Percentiles rank a stretch among this genome's conserved stretches.
Evolutionary conservation across 2,113 vertebrate genomes (phyloP).

Genomic region (Tursiops truncatus): DNA sequence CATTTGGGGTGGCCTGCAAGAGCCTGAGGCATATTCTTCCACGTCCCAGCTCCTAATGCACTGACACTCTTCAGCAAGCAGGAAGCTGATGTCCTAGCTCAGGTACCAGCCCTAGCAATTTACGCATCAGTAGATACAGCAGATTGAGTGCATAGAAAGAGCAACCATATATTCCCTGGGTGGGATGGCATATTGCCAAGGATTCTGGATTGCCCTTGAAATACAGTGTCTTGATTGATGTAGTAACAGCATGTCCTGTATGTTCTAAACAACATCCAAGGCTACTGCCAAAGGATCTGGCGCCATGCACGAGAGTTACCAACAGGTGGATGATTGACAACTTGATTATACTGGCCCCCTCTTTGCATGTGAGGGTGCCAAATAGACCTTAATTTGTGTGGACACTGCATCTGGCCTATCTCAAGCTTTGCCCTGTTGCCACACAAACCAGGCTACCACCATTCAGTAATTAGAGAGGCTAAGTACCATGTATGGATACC

Average conservation of each 20-base stretch:
- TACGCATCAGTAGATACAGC: neutral
- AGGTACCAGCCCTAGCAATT: neutral
- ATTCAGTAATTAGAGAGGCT: neutral
- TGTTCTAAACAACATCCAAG: neutral
- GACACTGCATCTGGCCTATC: neutral
- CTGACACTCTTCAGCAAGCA: neutral
- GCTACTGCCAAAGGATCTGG: neutral
- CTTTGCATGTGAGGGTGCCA: neutral
- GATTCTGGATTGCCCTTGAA: neutral
- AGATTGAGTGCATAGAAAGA: no score
- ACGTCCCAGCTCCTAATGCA: rapidly evolving
- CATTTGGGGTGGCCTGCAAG: neutral
- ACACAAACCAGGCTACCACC: neutral
- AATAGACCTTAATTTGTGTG: neutral
- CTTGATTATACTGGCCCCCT: neutral
- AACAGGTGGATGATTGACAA: neutral
- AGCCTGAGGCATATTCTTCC: neutral
- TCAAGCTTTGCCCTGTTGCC: neutral
- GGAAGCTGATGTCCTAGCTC: neutral
- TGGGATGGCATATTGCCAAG: neutral
- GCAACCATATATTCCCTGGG: no score
- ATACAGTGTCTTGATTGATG: neutral
- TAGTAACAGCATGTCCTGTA: neutral
- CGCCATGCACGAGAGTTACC: neutral
- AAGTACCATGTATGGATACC: neutral